Evolutionary conservation across 2,888 invertebrate genomes (phyloP).

Genomic region (Drosophila mercatorum): DNA sequence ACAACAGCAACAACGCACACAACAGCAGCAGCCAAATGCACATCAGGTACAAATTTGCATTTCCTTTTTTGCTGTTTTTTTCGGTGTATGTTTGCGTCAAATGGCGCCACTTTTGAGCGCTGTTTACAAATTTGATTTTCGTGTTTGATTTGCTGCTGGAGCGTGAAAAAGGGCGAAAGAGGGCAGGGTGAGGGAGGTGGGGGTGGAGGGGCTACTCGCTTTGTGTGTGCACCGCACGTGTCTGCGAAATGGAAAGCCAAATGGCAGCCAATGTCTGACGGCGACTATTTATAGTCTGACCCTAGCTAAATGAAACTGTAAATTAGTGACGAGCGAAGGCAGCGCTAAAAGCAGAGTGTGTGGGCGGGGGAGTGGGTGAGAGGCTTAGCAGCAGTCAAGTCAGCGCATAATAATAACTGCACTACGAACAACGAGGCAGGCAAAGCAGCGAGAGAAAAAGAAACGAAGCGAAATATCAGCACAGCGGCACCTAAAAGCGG

Average conservation of each 20-base stretch:
- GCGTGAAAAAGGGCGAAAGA: constrained; percentile 30
- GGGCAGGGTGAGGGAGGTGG: not conserved
- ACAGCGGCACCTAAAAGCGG: constrained; percentile 63
- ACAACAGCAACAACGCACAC: constrained; percentile 56
- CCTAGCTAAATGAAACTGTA: constrained; percentile 79
- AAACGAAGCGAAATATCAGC: constrained; percentile 48
- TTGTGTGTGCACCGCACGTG: constrained; percentile 52
- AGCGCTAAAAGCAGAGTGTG: not conserved
- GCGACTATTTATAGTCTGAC: constrained; percentile 80
- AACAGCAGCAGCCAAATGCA: constrained; percentile 54
- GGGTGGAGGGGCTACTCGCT: not conserved
- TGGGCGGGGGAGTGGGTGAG: not conserved
- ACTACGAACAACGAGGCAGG: constrained; percentile 39
- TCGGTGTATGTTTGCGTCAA: constrained; percentile 41
- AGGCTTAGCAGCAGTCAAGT: constrained; percentile 49
- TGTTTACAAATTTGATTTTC: constrained; percentile 81
- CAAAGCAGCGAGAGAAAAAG: constrained; percentile 19
- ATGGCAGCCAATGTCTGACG: constrained; percentile 77
- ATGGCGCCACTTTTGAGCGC: constrained; percentile 66
- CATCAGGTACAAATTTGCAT: constrained; percentile 59
- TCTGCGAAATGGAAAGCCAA: constrained; percentile 78
- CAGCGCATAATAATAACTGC: constrained; percentile 79
- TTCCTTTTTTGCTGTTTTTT: constrained; percentile 11
- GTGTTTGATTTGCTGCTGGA: constrained; percentile 73
- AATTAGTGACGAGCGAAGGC: constrained; percentile 63